Conservation (phyloP, 1,140 invertebrate species). For the Aporrectodea caliginosa region DNA sequence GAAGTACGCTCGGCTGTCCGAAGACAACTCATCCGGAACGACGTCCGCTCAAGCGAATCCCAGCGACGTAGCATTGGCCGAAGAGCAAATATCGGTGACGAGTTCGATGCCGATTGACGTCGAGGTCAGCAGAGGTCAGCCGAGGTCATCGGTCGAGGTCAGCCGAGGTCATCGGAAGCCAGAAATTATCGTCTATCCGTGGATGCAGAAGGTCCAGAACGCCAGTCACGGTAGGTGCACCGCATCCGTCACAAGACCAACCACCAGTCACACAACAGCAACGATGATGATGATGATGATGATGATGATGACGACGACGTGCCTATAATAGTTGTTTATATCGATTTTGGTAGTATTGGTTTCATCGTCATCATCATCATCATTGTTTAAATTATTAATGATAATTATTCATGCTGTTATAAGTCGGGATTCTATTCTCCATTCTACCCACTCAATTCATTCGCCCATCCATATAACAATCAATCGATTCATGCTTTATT, state of each 20-base stretch:
- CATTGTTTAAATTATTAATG: no score
- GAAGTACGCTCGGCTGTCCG: no score
- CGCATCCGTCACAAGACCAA: not conserved
- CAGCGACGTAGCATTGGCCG: no score
- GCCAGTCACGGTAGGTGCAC: not conserved
- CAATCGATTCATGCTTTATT: not conserved
- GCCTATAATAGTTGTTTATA: not conserved
- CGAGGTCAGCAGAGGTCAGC: no score
- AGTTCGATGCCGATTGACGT: no score
- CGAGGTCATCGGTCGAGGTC: no score
- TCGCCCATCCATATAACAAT: not conserved
- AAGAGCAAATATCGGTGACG: no score
- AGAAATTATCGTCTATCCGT: no score
- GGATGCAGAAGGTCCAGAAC: not conserved
- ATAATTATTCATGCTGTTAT: not conserved
- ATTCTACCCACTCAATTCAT: not conserved
- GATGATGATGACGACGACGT: slow-evolving; percentile 5
- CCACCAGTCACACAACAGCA: not conserved
- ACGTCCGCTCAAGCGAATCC: no score
- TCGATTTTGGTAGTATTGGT: not conserved
- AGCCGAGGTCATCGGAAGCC: no score
- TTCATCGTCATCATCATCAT: no score
- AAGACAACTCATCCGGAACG: no score
- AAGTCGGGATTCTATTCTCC: not conserved
- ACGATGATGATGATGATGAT: slow-evolving; percentile 1